These are phyloP conservation scores for Typhlichthys eigenmanni DNA, from an alignment of 2,797 vertebrate species.

Conservation along the genomic window DNA sequence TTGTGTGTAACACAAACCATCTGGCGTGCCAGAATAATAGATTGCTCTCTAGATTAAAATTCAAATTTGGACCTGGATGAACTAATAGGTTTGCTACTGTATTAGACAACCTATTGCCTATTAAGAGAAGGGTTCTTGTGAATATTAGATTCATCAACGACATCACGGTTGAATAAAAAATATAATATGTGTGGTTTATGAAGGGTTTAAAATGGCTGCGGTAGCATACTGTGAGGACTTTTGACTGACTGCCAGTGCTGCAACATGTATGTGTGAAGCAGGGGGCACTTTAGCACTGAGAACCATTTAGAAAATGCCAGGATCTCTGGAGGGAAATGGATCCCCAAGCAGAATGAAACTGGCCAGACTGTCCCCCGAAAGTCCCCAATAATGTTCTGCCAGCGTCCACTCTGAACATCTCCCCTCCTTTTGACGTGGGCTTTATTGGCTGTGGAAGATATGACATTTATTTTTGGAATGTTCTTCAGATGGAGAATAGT, in stretches of 20 bases:
- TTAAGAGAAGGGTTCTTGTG: too few species aligned
- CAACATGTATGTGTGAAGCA: slow-evolving; percentile 10
- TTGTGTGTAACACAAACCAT: too few species aligned
- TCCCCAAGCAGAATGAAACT: slow-evolving; percentile 58
- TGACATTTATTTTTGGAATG: slow-evolving; percentile 60
- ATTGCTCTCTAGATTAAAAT: too few species aligned
- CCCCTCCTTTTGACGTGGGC: slow-evolving; percentile 63
- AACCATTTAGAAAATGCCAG: slow-evolving; percentile 63
- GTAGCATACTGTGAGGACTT: slow-evolving; percentile 6
- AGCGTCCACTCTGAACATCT: slow-evolving; percentile 52
- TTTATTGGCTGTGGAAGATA: slow-evolving; percentile 52
- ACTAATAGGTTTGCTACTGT: too few species aligned
- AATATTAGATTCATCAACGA: background rate
- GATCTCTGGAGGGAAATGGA: slow-evolving; percentile 56
- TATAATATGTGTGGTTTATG: slow-evolving; percentile 10
- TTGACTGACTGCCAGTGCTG: slow-evolving; percentile 21
- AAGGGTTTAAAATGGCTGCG: slow-evolving; percentile 12
- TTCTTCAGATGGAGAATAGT: slow-evolving; percentile 47
- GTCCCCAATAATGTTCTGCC: slow-evolving; percentile 52
- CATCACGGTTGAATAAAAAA: background rate
- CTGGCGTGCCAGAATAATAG: too few species aligned
- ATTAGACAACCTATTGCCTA: too few species aligned
- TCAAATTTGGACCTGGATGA: too few species aligned
- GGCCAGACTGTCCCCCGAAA: slow-evolving; percentile 35
- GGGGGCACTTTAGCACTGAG: slow-evolving; percentile 30